Evolutionary conservation across 2,113 vertebrate genomes (phyloP).

Genomic region (Oceanites oceanicus): DNA sequence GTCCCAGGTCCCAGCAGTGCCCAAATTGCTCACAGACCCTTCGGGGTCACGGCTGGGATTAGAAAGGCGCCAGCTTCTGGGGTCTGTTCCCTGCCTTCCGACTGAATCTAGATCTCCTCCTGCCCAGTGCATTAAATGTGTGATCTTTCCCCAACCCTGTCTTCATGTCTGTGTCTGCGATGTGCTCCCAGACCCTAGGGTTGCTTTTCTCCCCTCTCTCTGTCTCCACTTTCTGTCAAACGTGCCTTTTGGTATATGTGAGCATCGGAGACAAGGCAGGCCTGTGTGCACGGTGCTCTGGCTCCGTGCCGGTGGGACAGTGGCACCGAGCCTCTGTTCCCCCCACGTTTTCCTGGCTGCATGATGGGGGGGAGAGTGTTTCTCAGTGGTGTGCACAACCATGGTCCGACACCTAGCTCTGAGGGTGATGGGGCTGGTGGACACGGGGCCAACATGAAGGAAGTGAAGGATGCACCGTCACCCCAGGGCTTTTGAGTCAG

Average conservation of each 20-base stretch:
- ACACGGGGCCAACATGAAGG: fast-evolving
- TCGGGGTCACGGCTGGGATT: background rate
- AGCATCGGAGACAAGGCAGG: background rate
- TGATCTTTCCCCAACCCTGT: background rate
- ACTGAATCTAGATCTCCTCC: background rate
- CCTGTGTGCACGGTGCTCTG: fast-evolving
- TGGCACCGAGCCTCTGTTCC: background rate
- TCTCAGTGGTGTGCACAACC: background rate
- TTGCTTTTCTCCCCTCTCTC: background rate
- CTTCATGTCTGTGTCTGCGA: background rate
- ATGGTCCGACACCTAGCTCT: fast-evolving
- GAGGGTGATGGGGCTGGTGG: background rate
- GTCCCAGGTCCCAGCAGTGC: background rate
- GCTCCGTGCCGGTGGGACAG: fast-evolving
- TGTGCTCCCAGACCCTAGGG: background rate
- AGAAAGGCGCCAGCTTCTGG: background rate
- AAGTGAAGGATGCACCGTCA: background rate
- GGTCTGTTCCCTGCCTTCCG: background rate
- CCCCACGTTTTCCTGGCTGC: background rate
- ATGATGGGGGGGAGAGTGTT: fast-evolving
- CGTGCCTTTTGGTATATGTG: background rate
- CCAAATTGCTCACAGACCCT: background rate
- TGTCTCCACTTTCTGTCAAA: background rate
- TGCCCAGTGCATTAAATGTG: background rate
- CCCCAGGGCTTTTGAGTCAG: background rate